Percentiles rank a stretch among this genome's conserved stretches.
These are phyloP conservation scores for Grammomys surdaster DNA, from an alignment of 2,113 vertebrate genomes.

Conservation along the genomic window DNA sequence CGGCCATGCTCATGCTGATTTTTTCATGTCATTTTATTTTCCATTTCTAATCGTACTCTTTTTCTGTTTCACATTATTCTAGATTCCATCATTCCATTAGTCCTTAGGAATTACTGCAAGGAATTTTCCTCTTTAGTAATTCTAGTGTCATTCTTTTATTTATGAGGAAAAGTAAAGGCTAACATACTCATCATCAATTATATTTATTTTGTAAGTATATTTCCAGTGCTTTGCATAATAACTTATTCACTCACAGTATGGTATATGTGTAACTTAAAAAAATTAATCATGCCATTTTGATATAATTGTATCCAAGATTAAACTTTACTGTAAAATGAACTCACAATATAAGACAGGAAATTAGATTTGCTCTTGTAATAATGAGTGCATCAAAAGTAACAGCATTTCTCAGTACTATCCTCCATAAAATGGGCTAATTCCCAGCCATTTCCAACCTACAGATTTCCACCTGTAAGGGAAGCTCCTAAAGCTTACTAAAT, in stretches of 20 bases:
- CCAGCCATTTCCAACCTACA: not conserved
- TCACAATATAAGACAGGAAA: not conserved
- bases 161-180: not conserved
- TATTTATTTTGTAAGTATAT: not conserved
- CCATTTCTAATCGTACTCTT: conserved; percentile 17
- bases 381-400: not conserved
- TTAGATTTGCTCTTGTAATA: conserved; percentile 1
- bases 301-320: not conserved
- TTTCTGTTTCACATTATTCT: conserved; percentile 61
- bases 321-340: not conserved
- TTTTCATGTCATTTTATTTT: conserved; percentile 69
- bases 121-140: conserved; percentile 15
- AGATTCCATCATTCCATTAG: conserved; percentile 56
- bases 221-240: not conserved
- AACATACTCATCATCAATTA: not conserved
- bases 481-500: conserved; percentile 21
- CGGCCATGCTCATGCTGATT: conserved; percentile 51
- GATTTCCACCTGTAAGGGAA: conserved; percentile 34
- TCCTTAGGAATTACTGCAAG: conserved; percentile 7
- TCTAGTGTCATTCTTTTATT: not conserved
- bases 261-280: not conserved
- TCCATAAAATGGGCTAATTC: conserved; percentile 29
- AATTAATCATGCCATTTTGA: conserved; percentile 4
- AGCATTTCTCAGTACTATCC: conserved; percentile 29
- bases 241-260: not conserved